These are phyloP conservation scores for Crotalus tigris DNA, from an alignment of 2,113 vertebrate species.

Conservation along the genomic window DNA sequence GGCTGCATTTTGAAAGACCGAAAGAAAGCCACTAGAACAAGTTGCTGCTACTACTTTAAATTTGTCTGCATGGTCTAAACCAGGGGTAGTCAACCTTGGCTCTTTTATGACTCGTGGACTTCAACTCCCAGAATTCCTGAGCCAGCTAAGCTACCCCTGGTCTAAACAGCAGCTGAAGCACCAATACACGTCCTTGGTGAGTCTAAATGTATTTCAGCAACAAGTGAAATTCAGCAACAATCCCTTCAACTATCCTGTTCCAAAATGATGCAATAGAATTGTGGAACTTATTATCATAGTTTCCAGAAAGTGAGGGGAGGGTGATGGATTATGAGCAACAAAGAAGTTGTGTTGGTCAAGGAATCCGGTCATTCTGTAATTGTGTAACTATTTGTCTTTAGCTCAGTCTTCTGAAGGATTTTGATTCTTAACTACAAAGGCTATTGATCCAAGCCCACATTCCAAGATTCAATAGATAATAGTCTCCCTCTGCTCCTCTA, in stretches of 20 bases:
- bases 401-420: background rate
- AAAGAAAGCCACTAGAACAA: background rate
- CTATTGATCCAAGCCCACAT: background rate
- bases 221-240: background rate
- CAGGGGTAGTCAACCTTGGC: no score
- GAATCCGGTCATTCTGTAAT: background rate
- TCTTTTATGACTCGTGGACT: no score
- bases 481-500: background rate
- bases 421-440: conserved; percentile 4
- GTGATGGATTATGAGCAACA: conserved; percentile 13
- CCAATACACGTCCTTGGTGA: fast-evolving
- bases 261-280: conserved; percentile 22
- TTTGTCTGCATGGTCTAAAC: background rate
- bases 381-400: conserved; percentile 7
- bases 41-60: background rate
- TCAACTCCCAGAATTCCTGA: no score
- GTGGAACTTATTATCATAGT: background rate
- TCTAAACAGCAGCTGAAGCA: background rate
- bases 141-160: background rate
- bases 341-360: conserved; percentile 13
- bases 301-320: conserved; percentile 17
- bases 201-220: background rate
- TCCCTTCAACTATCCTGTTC: background rate
- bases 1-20: background rate
- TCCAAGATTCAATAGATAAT: background rate